Evolutionary conservation across 2,113 vertebrate genomes (phyloP).

Genomic region (Alligator sinensis): DNA sequence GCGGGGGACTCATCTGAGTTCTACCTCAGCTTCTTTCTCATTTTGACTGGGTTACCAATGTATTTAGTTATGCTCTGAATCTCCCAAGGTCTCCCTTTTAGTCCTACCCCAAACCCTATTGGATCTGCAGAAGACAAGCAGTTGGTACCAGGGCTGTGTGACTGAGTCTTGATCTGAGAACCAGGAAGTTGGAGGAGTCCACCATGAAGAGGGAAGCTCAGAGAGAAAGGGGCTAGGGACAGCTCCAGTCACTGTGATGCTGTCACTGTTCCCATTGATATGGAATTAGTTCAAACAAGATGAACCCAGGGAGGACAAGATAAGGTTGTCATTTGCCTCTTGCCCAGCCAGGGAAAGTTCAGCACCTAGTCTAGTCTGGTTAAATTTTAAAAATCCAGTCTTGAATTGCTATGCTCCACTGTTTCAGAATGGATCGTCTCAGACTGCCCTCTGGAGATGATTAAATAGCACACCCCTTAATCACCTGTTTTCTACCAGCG

Average conservation of each 20-base stretch:
- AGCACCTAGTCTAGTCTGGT: neutral
- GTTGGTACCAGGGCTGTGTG: neutral
- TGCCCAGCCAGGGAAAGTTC: neutral
- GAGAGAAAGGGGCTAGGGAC: neutral
- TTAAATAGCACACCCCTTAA: rapidly evolving
- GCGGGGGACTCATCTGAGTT: no score
- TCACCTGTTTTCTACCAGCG: neutral
- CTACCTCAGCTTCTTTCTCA: neutral
- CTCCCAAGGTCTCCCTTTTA: neutral
- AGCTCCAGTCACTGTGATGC: neutral
- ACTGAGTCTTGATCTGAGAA: neutral
- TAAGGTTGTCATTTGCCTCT: neutral
- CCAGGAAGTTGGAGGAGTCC: neutral
- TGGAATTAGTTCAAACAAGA: neutral
- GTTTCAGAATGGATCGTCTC: neutral
- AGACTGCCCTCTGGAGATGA: neutral
- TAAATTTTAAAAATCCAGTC: neutral
- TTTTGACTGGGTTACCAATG: neutral
- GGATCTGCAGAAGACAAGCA: neutral
- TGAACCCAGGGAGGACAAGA: neutral
- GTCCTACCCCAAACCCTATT: neutral
- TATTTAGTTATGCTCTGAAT: neutral
- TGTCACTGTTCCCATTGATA: neutral
- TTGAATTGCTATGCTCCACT: neutral
- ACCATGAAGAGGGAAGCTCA: neutral